Evolutionary conservation across 2,113 vertebrate species (phyloP), one percentile per base, ranked within the genome.

Genomic region (Oryzias melastigma): DNA sequence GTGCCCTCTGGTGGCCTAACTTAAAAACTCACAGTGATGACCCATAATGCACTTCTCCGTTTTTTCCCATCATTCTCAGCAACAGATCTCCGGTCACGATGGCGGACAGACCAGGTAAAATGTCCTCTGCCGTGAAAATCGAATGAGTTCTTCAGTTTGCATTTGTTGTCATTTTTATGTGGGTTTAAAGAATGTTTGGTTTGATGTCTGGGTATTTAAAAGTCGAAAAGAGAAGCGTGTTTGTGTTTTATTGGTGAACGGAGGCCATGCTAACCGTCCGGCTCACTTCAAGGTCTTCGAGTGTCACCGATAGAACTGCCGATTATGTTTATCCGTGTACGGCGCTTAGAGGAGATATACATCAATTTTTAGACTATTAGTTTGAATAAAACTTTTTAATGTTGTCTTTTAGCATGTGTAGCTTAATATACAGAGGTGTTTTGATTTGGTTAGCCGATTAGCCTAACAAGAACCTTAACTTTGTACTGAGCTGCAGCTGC

Each of bases 21-120:
- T 0, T 0, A 22, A 24, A 16, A 62, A 53, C n/a, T 43, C 43
- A 1, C 3, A 0, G 52, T 52, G 35, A 8, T 10, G 3, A 80
- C 90, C 91, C 85, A 80, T 15, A 70, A 77, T 78, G 62, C 82
- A 73, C 62, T 25, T 14, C 24, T 1, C 41, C 46, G 1, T 44
- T 80, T 35, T 52, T 81, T 85, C 89, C 88, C 90, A 77, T 74
- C 64, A 77, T 81, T 14, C 90, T 24, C n/a, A 25, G 71, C 85
- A 0, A 42, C 68, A 18, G 63, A 10, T 7, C 17, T 47, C 44
- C 73, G 54, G 75, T 85, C 84, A 92, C 91, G 87, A 93, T 93
- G 92, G 92, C 92, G 86, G 92, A 92, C 46, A 91, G 69, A 90
- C 71, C 78, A 86, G 92, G 92, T 93, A 91, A 7, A 7, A 46